A percentile compares a stretch with the other conserved stretches of the same genome.
Conservation (phyloP, 2,888 invertebrate species). For the Sinhomidia bicolor region DNA sequence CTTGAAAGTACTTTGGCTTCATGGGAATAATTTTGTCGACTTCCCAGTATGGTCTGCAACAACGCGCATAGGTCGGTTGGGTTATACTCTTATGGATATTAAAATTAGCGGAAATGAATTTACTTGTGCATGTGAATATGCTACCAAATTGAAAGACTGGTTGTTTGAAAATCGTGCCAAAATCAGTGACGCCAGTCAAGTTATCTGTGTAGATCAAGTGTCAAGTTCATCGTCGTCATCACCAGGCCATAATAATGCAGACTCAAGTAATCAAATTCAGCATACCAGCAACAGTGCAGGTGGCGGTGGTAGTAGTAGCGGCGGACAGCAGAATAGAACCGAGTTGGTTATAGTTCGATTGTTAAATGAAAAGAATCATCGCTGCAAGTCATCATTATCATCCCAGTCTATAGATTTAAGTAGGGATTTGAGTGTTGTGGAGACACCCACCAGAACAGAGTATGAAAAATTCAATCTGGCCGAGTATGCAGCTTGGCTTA, state of each 20-base stretch:
- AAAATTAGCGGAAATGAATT: conserved; percentile 86
- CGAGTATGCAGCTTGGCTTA: conserved; percentile 87
- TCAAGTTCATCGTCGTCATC: conserved; percentile 74
- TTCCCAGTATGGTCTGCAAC: conserved; percentile 89
- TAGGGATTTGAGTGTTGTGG: too few relatives aligned
- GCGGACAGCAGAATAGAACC: conserved; percentile 49
- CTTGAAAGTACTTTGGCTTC: conserved; percentile 86
- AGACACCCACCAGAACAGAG: conserved; percentile 69
- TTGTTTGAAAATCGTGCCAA: conserved; percentile 86
- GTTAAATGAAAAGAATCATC: conserved; percentile 78
- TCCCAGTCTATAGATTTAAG: conserved; percentile 77
- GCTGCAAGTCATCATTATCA: conserved; percentile 66
- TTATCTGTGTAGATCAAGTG: conserved; percentile 85
- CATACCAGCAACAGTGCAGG: conserved; percentile 84
- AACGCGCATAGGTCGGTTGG: conserved; percentile 85
- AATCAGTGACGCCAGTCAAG: conserved; percentile 86
- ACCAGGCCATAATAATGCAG: conserved; percentile 85
- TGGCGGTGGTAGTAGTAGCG: conserved; percentile 9
- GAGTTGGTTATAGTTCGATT: conserved; percentile 77
- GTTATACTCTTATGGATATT: conserved; percentile 85
- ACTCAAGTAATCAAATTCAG: conserved; percentile 83
- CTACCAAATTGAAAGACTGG: conserved; percentile 90
- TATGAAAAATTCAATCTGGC: conserved; percentile 68
- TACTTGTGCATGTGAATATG: conserved; percentile 92
- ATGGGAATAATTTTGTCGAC: conserved; percentile 87